A percentile compares a stretch with the other conserved stretches of the same genome.
phyloP scores from a whole-genome alignment of 2,113 vertebrate genomes.

The Periophthalmus modestus region DNA sequence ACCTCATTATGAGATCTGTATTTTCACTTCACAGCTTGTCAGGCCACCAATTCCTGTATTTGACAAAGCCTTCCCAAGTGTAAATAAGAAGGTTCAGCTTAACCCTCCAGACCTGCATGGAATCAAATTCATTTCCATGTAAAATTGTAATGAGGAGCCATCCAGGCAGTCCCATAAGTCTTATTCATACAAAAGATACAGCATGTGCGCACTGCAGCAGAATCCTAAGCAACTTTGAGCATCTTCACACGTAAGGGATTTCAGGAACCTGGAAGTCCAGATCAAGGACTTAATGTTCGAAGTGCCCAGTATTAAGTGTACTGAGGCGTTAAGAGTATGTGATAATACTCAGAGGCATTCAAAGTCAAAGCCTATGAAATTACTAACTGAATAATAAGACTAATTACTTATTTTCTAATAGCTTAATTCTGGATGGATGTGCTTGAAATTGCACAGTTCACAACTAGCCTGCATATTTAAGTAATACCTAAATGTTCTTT shows the following conservation, averaged over 20 bases:
- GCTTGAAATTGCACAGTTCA: not conserved
- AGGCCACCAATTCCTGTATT: conserved; percentile 15
- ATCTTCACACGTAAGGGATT: conserved; percentile 20
- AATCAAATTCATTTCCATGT: conserved; percentile 32
- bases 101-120: conserved; percentile 26
- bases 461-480: not conserved
- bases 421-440: too few relatives aligned
- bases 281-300: not conserved
- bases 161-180: conserved; percentile 18
- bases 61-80: conserved; percentile 34
- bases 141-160: conserved; percentile 30
- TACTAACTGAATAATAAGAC: not conserved
- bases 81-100: conserved; percentile 42
- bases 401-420: not conserved
- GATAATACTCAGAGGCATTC: not conserved
- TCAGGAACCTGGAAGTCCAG: not conserved
- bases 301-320: not conserved
- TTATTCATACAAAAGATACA: conserved; percentile 4
- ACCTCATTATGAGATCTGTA: conserved; percentile 46
- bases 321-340: not conserved
- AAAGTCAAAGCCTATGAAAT: not conserved
- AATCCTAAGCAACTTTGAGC: conserved; percentile 7
- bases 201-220: not conserved
- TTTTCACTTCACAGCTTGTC: conserved; percentile 31
- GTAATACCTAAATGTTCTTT: not conserved